Percentiles rank a stretch among this genome's conserved stretches.
Conservation (phyloP, 2,113 vertebrate genomes). For the Pycnonotus jocosus region DNA sequence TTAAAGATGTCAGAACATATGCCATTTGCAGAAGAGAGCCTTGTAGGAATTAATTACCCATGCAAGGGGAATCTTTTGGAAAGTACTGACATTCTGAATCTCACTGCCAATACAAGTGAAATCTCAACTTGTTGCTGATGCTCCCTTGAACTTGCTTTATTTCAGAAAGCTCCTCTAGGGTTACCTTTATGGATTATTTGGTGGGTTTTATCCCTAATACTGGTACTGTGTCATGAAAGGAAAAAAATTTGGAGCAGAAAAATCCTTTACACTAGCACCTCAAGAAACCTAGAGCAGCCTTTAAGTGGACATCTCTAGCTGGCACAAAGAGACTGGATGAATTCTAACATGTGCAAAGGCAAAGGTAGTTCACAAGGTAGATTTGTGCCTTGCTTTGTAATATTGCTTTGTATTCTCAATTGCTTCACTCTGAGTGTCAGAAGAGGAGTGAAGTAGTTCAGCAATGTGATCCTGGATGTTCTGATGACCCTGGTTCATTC, state of each 20-base stretch:
- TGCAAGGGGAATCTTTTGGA: not conserved
- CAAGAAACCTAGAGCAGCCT: not conserved
- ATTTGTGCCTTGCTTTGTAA: not conserved
- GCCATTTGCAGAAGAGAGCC: not conserved
- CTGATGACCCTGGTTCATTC: not conserved
- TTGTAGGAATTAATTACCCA: not conserved
- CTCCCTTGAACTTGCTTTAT: not conserved
- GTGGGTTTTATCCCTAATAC: not conserved
- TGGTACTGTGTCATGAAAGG: not conserved
- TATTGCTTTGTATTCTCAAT: not conserved
- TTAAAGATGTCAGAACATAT: not conserved
- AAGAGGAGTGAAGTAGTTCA: not conserved
- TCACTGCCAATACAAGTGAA: not conserved
- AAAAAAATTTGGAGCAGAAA: not conserved
- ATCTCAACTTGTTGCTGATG: not conserved
- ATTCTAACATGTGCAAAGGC: not conserved
- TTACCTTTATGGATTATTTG: not conserved
- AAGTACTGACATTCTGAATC: not conserved
- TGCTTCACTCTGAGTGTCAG: not conserved
- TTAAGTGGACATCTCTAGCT: not conserved
- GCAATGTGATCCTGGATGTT: not conserved
- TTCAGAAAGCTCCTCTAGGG: not conserved
- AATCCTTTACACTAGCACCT: not conserved
- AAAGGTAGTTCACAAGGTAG: not conserved
- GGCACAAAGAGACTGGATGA: not conserved